Base-by-base conservation (phyloP, 2,113 vertebrate genomes). In the Apodemus sylvaticus region DNA sequence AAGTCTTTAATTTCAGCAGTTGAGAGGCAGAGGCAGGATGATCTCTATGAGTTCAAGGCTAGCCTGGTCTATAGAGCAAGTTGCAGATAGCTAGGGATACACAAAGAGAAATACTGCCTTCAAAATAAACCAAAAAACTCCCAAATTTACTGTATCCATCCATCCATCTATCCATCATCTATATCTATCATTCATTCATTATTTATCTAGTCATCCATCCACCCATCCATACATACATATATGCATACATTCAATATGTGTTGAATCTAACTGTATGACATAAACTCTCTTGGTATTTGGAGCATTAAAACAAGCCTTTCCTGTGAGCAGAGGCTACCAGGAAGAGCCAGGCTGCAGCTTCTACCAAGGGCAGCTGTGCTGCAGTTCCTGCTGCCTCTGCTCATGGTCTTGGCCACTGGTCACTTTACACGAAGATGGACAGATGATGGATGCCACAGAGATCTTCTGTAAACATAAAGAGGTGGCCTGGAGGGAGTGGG, bases 401-500 rank as follows among this genome's bases (percentile, higher is more conserved):
- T 7, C 5, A 4, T 34, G 16, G 60, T 19, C 39, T 83, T 66
- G 16, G 53, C 9, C 34, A 29, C 14, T 4, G 2, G 58, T 71
- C n/a, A 4, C 17, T 60, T 77, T 3, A 42, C 5, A 10, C 1
- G 26, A 76, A 26, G 60, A 55, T 11, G 22, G 20, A 53, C 36
- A 77, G 62, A 17, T 22, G 17, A 4, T 12, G 19, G 53, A 51
- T 62, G 7, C 74, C 53, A 8, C 1, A 17, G 51, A 3, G 39
- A 78, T 5, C 34, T 14, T 64, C 17, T 66, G 0, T 2, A 29
- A 31, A 73, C 36, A 17, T 60, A 36, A n/a, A 76, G 31, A 64
- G 3, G 34, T 68, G 45, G n/a, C 1, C 16, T 9, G 3, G 58
- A 24, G 8, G 53, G 13, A 11, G 22, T 31, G 0, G 10, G 76